Evolutionary conservation across 1,140 invertebrate species (phyloP), one percentile per base, ranked within the genome.

Genomic region (Panagrolaimus sp.): DNA sequence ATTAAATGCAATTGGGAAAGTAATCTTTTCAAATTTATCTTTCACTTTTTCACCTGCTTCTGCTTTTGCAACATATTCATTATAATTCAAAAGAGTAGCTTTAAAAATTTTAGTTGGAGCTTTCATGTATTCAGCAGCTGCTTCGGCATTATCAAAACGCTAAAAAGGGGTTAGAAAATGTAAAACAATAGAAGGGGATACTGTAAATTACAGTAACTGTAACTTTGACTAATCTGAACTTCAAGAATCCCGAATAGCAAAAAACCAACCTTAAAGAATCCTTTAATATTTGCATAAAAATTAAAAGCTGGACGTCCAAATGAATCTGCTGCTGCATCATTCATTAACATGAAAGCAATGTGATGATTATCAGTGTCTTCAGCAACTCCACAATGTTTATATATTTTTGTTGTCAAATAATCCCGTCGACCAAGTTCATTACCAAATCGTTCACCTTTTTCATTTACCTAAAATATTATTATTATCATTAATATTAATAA

Each of bases 401-500:
- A 70, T 46, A 84, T 84, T 38, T 67, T 63, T 9, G 55, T 65
- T 2, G 81, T 83, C 17, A 82, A 46, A 63, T 83, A 77, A 69
- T 84, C 83, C 10, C 83, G 65, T 67, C 83, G 58, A 14, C 81
- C 83, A 10, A 84, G 68, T 66, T 84, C 83, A 69, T 84, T 81
- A 17, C 73, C 83, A 55, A 84, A 84, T 17, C 83, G 70, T 43
- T 73, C 55, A 15, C 83, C 83, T 28, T 83, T 71, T 17, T 80
- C 71, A 43, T 82, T 83, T 6, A 82, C 48, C 78, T 80, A 21
- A 52, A 83, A 45, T 26, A 26, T 7, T 52, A 69, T 7, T 45
- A 46, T 12, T 8, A 28, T 32, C 43, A 47, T 65, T 8, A 73
- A 58, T 14, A 1, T 8, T 9, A 24, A 12, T 43, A 68, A 67